These are phyloP conservation scores for Gephyroberyx darwinii DNA, from an alignment of 2,797 vertebrate genomes.

Conservation along the genomic window DNA sequence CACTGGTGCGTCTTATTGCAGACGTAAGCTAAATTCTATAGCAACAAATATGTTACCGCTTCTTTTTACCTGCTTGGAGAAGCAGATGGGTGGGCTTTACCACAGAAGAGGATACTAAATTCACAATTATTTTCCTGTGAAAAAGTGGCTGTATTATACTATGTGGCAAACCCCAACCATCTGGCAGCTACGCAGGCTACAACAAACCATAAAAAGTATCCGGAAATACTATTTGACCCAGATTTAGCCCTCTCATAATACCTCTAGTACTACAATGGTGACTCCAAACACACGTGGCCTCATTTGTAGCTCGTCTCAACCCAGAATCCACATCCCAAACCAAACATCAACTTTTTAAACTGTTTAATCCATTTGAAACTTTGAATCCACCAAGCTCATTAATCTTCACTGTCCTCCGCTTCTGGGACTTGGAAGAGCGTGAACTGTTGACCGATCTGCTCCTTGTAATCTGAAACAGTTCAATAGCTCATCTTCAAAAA, in stretches of 20 bases:
- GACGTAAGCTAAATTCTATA: no score
- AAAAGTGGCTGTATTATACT: not conserved
- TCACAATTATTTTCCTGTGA: no score
- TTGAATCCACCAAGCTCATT: not conserved
- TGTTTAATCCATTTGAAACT: not conserved
- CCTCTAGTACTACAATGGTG: not conserved
- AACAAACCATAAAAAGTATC: constrained; percentile 1
- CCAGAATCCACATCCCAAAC: no score
- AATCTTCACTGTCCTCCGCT: not conserved
- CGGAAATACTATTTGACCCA: constrained; percentile 7
- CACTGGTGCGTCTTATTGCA: constrained; percentile 13
- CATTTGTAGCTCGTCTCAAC: no score
- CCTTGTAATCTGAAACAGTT: not conserved
- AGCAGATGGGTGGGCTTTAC: no score
- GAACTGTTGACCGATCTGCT: no score
- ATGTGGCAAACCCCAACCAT: not conserved
- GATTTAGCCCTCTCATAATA: not conserved
- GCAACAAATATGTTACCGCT: no score
- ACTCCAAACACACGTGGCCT: not conserved
- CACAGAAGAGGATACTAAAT: no score
- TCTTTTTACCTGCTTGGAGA: no score
- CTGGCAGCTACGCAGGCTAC: constrained; percentile 3
- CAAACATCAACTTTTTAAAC: no score
- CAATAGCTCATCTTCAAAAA: not conserved
- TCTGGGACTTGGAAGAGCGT: not conserved